phyloP scores from a whole-genome alignment of 2,797 vertebrate species.

The Decapterus maruadsi region DNA sequence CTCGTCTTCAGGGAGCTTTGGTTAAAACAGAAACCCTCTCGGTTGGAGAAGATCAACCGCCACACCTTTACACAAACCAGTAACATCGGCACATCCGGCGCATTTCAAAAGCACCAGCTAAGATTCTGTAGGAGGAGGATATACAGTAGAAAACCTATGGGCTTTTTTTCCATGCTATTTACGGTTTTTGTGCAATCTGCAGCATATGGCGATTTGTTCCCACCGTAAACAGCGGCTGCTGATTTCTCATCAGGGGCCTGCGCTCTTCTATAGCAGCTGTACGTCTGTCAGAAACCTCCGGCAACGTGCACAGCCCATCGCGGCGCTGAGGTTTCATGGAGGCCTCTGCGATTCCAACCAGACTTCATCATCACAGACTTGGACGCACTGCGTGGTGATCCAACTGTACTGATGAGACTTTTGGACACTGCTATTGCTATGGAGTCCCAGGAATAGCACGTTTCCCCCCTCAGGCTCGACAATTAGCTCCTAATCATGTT shows the following conservation, averaged over 20 bases:
- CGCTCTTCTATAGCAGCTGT: constrained; percentile 43
- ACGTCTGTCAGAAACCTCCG: constrained; percentile 52
- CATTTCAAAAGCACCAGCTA: constrained; percentile 61
- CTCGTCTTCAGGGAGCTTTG: constrained; percentile 65
- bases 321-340: constrained; percentile 36
- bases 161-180: constrained; percentile 34
- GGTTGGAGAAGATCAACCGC: constrained; percentile 52
- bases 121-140: constrained; percentile 37
- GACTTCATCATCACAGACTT: constrained; percentile 13
- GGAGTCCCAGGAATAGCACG: not conserved
- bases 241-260: constrained; percentile 45
- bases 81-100: constrained; percentile 63
- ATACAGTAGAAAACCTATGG: constrained; percentile 52
- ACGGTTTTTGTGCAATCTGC: constrained; percentile 45
- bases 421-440: not conserved
- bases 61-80: constrained; percentile 45
- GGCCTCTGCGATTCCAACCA: constrained; percentile 14
- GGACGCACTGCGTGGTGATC: not conserved
- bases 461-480: not conserved
- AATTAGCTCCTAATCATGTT: constrained; percentile 11
- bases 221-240: constrained; percentile 50
- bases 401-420: constrained; percentile 30
- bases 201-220: constrained; percentile 54
- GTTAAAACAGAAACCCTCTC: constrained; percentile 49
- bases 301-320: constrained; percentile 39